phyloP scores from a whole-genome alignment of 2,797 vertebrate species.

The Sandelia bainsii region DNA sequence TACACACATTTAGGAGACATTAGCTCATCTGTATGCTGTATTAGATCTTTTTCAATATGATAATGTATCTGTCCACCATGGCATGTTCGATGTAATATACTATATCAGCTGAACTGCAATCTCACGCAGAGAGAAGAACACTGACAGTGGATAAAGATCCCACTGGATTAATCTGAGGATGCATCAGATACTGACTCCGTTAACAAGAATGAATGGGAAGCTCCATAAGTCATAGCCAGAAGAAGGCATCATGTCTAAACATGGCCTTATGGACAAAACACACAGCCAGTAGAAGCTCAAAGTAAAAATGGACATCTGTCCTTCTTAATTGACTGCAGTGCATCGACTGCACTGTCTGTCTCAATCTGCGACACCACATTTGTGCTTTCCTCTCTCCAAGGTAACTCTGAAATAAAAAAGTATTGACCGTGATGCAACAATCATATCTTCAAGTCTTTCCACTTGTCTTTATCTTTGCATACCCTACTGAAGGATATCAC shows the following conservation, averaged over 20 bases:
- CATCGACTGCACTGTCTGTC: neutral
- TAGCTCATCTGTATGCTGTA: conserved; percentile 25
- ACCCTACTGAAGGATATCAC: neutral
- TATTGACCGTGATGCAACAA: neutral
- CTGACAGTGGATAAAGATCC: conserved; percentile 28
- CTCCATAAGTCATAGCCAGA: conserved; percentile 24
- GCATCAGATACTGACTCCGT: conserved; percentile 42
- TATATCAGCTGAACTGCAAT: conserved; percentile 35
- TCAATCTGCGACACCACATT: neutral
- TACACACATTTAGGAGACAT: conserved; percentile 8
- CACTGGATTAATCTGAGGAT: conserved; percentile 37
- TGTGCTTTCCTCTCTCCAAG: neutral
- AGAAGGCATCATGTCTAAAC: neutral
- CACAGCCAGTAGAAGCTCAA: conserved; percentile 31
- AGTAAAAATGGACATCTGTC: conserved; percentile 35
- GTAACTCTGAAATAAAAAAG: conserved; percentile 7
- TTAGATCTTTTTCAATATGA: conserved; percentile 39
- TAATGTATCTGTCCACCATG: conserved; percentile 25
- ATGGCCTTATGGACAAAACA: neutral
- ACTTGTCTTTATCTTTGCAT: conserved; percentile 1
- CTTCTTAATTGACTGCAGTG: conserved; percentile 3
- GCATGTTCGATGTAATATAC: conserved; percentile 44
- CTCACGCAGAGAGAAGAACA: conserved; percentile 28
- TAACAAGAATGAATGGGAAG: conserved; percentile 34
- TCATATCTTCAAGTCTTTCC: conserved; percentile 3